Evolutionary conservation across 2,888 invertebrate genomes (phyloP).

Genomic region (Escarpia spicata): DNA sequence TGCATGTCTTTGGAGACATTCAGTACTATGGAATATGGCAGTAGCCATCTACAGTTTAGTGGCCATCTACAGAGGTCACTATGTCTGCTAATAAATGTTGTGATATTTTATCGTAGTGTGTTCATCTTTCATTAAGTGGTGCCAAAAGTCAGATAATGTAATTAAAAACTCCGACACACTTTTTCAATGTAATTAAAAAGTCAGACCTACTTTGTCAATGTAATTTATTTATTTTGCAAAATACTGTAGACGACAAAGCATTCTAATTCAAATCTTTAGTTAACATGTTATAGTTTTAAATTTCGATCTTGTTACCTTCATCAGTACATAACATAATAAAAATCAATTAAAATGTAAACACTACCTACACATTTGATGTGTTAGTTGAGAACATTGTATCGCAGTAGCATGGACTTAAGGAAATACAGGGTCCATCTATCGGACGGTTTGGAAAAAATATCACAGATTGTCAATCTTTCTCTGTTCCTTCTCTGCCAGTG

Average conservation of each 20-base stretch:
- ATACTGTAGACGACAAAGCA: neutral
- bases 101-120: neutral
- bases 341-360: neutral
- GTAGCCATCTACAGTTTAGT: too few relatives aligned
- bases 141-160: too few relatives aligned
- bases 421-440: neutral
- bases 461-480: neutral
- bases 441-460: neutral
- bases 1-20: neutral
- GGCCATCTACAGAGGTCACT: neutral
- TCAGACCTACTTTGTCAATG: too few relatives aligned
- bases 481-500: neutral
- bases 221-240: neutral
- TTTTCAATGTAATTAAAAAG: neutral
- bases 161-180: neutral
- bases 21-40: neutral
- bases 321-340: neutral
- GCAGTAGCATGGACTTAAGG: neutral
- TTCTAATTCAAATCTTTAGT: neutral
- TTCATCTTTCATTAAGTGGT: neutral
- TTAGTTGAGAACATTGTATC: neutral
- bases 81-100: slow-evolving; percentile 13
- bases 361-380: neutral
- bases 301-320: neutral
- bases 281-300: neutral